Conservation (phyloP, 2,797 vertebrate species). For the Heteromormyrus szaboi region DNA sequence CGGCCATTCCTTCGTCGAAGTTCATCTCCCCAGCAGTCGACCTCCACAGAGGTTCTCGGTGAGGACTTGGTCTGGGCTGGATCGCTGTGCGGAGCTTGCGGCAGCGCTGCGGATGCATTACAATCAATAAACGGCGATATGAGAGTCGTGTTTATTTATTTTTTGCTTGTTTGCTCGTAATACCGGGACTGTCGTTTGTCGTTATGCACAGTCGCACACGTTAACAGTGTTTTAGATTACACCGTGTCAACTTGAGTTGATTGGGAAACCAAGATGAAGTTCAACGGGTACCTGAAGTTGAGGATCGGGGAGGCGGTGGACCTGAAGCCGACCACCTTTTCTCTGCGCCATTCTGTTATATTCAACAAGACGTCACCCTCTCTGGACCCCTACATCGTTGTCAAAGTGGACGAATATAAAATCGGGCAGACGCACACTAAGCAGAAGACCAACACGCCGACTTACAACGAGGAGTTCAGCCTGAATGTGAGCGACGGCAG, state of each 20-base stretch:
- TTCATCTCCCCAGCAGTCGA: background rate
- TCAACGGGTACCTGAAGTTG: slow-evolving; percentile 84
- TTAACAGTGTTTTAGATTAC: background rate
- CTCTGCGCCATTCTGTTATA: slow-evolving; percentile 77
- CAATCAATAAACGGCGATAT: background rate
- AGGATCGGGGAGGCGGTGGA: slow-evolving; percentile 89
- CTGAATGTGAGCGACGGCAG: slow-evolving; percentile 71
- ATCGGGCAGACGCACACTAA: slow-evolving; percentile 89
- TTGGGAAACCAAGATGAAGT: slow-evolving; percentile 69
- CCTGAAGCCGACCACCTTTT: slow-evolving; percentile 84
- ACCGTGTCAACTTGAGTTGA: background rate
- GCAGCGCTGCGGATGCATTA: background rate
- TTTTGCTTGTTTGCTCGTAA: background rate
- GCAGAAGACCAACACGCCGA: slow-evolving; percentile 88
- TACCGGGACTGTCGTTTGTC: background rate
- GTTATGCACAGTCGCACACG: background rate
- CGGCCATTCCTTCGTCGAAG: slow-evolving; percentile 19
- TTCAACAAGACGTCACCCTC: slow-evolving; percentile 74
- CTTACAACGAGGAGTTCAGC: slow-evolving; percentile 91
- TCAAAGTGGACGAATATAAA: slow-evolving; percentile 89
- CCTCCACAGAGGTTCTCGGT: background rate
- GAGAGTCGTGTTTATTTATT: background rate
- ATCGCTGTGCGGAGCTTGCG: background rate
- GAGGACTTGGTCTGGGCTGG: background rate
- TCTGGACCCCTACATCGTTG: slow-evolving; percentile 87